Conservation (phyloP, 1,140 invertebrate genomes). For the Pachyrhynchus sulphureomaculatus region DNA sequence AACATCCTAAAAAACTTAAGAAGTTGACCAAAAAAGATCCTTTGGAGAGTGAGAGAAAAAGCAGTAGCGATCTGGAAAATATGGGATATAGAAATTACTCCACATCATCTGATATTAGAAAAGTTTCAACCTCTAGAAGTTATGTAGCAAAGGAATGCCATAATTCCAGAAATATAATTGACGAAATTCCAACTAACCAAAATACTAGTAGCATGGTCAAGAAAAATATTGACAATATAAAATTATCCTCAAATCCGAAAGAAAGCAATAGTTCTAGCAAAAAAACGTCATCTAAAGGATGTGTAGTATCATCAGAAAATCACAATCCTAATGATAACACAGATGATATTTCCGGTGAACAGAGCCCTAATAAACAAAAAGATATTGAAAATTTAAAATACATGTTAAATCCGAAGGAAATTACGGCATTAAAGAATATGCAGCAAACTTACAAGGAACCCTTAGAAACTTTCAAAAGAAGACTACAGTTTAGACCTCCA, state of each 20-base stretch:
- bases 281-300: too few species aligned
- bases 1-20: conserved; percentile 15
- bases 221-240: too few species aligned
- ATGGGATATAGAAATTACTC: background rate
- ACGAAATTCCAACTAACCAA: too few species aligned
- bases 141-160: background rate
- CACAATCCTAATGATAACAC: too few species aligned
- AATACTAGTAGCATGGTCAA: too few species aligned
- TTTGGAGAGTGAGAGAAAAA: background rate
- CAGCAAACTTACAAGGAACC: background rate
- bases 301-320: too few species aligned
- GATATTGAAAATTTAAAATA: background rate
- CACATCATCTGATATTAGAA: background rate
- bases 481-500: conserved; percentile 8
- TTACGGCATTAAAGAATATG: too few species aligned
- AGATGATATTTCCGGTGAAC: background rate
- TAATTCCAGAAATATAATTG: background rate
- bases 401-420: background rate
- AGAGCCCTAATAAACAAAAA: background rate
- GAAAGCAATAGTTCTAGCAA: too few species aligned
- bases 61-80: background rate
- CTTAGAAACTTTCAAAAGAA: background rate
- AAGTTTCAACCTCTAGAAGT: background rate
- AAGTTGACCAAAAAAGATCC: background rate
- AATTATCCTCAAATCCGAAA: too few species aligned